Evolutionary conservation across 2,113 vertebrate species (phyloP).

Genomic region (Corythoichthys haematopterus): DNA sequence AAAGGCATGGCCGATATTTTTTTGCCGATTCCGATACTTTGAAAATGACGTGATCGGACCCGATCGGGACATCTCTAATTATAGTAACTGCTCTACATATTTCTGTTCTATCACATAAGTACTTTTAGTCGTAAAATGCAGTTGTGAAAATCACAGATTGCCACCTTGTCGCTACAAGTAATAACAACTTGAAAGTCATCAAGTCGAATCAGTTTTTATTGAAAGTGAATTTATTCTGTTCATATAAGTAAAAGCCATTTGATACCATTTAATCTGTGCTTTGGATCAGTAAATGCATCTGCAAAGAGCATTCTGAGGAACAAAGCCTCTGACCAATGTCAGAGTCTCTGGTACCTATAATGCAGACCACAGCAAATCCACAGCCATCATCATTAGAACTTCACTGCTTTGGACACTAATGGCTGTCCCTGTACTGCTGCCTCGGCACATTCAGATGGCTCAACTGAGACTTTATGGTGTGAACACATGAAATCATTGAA

Average conservation of each 20-base stretch:
- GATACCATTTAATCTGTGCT: not conserved
- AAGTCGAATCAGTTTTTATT: conserved; percentile 20
- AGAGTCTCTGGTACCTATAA: conserved; percentile 33
- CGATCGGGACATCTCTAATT: too few relatives aligned
- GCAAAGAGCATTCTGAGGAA: conserved; percentile 24
- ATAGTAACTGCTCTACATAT: too few relatives aligned
- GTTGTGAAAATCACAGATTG: not conserved
- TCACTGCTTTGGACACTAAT: conserved; percentile 55
- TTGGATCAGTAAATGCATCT: conserved; percentile 30
- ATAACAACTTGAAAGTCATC: conserved; percentile 21
- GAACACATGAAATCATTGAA: conserved; percentile 52
- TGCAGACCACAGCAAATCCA: conserved; percentile 62
- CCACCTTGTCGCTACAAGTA: conserved; percentile 49
- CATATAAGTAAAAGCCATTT: not conserved
- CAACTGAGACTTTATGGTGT: conserved; percentile 52
- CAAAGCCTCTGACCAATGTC: conserved; percentile 17
- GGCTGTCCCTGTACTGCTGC: conserved; percentile 63
- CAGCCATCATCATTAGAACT: conserved; percentile 69
- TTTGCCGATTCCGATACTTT: too few relatives aligned
- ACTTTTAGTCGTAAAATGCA: too few relatives aligned
- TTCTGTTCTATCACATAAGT: too few relatives aligned
- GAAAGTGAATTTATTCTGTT: not conserved
- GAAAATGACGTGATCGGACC: too few relatives aligned
- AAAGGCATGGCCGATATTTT: too few relatives aligned
- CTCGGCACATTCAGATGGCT: conserved; percentile 60